These are phyloP conservation scores for Clivina fossor DNA, from an alignment of 2,888 invertebrate genomes.

Conservation along the genomic window DNA sequence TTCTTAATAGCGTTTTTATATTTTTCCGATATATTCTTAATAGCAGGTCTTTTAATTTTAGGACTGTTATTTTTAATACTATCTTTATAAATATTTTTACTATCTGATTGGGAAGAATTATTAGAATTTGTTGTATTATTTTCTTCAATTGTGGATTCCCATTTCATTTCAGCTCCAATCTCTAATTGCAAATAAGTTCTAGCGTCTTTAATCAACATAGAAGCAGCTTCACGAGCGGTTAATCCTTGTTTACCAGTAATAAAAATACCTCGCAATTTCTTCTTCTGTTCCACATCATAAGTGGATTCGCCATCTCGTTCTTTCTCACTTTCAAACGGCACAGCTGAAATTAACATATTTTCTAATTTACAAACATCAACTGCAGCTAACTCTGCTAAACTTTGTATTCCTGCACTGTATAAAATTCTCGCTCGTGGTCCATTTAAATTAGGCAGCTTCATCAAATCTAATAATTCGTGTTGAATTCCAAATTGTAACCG, in stretches of 20 bases:
- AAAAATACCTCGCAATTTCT: constrained; percentile 71
- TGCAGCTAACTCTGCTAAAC: constrained; percentile 75
- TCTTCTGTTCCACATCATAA: constrained; percentile 65
- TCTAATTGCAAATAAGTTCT: constrained; percentile 70
- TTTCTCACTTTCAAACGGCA: constrained; percentile 85
- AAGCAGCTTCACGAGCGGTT: constrained; percentile 80
- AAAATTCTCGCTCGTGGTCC: constrained; percentile 82
- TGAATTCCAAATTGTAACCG: constrained; percentile 93
- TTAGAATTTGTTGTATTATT: neutral
- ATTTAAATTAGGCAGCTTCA: constrained; percentile 80
- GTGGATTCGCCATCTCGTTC: constrained; percentile 70
- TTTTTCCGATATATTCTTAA: neutral
- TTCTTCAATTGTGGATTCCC: constrained; percentile 6
- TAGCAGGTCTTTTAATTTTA: neutral
- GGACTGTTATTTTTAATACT: neutral
- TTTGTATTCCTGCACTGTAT: constrained; percentile 78
- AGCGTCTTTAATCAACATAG: constrained; percentile 76
- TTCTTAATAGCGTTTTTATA: neutral
- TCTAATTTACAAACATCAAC: constrained; percentile 71
- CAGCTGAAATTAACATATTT: constrained; percentile 72
- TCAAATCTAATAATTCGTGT: constrained; percentile 87
- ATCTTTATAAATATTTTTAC: neutral
- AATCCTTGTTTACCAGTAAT: constrained; percentile 79
- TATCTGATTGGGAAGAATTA: neutral
- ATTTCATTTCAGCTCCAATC: constrained; percentile 64